phyloP scores from a whole-genome alignment of 2,113 vertebrate species.

The Caretta caretta region DNA sequence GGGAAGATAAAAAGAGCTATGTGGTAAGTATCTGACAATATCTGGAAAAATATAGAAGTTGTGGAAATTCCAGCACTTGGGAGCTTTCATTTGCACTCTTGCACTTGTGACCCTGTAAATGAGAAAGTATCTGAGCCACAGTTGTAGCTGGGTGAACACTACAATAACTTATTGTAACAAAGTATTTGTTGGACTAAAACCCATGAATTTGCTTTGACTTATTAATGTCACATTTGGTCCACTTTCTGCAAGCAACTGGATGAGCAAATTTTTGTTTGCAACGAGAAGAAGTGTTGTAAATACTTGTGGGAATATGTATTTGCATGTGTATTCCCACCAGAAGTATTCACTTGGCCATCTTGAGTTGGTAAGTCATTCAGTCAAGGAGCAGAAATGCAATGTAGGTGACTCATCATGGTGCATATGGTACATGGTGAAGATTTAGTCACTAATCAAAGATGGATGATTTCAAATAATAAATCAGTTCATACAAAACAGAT shows the following conservation, averaged over 20 bases:
- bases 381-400: not conserved
- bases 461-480: not conserved
- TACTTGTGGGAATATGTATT: not conserved
- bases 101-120: not conserved
- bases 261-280: accelerated
- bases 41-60: not conserved
- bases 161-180: not conserved
- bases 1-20: not conserved
- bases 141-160: not conserved
- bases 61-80: not conserved
- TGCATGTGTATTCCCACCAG: not conserved
- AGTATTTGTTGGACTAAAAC: not conserved
- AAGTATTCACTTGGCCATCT: not conserved
- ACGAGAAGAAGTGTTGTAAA: not conserved
- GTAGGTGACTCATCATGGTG: not conserved
- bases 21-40: not conserved
- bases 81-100: not conserved
- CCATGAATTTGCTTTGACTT: not conserved
- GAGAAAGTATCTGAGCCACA: not conserved
- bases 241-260: not conserved
- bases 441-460: not conserved
- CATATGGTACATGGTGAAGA: not conserved
- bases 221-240: not conserved
- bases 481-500: not conserved
- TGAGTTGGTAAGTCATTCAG: not conserved